A percentile compares a stretch with the other conserved stretches of the same genome.
Conservation (phyloP, 1,140 invertebrate species). For the Microplitis mediator region DNA sequence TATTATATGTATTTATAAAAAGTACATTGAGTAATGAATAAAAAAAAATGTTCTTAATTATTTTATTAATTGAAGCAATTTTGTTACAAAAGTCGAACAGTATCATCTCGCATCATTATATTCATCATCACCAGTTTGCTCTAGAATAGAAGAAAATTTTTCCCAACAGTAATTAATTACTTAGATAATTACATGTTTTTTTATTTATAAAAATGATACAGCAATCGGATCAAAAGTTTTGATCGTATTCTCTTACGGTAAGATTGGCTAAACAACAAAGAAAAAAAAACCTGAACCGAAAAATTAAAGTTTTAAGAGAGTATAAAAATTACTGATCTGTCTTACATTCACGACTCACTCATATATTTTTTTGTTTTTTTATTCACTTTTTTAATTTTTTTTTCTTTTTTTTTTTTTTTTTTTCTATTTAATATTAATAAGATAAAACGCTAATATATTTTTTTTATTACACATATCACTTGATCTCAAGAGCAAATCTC, state of each 20-base stretch:
- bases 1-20: background rate
- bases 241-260: background rate
- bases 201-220: conserved; percentile 23
- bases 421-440: conserved; percentile 30
- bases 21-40: background rate
- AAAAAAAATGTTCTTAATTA: conserved; percentile 20
- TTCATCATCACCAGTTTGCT: conserved; percentile 11
- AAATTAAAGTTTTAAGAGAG: conserved; percentile 29
- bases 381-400: no score
- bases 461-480: conserved; percentile 37
- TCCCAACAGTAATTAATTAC: conserved; percentile 32
- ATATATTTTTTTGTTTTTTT: conserved; percentile 26
- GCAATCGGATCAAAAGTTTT: conserved; percentile 20
- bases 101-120: conserved; percentile 28
- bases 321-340: conserved; percentile 38
- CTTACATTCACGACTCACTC: conserved; percentile 39
- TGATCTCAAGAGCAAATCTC: conserved; percentile 12
- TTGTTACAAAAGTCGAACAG: conserved; percentile 44
- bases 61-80: conserved; percentile 46
- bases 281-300: conserved; percentile 24
- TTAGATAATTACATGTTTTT: conserved; percentile 29
- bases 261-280: conserved; percentile 6
- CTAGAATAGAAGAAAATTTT: conserved; percentile 25
- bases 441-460: conserved; percentile 38
- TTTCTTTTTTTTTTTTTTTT: conserved; percentile 10